These are phyloP conservation scores for Drosophila sp. DNA, from an alignment of 1,140 invertebrate genomes.

Conservation along the genomic window DNA sequence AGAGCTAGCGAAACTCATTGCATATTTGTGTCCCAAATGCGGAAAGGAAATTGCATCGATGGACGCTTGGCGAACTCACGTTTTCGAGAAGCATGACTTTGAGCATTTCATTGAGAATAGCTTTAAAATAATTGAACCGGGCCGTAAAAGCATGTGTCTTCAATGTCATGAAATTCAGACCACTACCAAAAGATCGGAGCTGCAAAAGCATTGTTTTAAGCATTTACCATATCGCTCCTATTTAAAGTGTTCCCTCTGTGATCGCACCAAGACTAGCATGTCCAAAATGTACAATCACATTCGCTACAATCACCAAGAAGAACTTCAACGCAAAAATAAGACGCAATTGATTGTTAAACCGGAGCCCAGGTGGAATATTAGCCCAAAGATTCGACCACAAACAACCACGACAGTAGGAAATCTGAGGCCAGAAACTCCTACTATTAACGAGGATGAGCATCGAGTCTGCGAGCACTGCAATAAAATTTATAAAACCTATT, in stretches of 20 bases:
- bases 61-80: conserved; percentile 66
- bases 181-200: conserved; percentile 49
- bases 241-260: conserved; percentile 68
- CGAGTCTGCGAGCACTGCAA: conserved; percentile 43
- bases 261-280: conserved; percentile 73
- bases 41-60: conserved; percentile 64
- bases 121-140: conserved; percentile 58
- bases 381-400: conserved; percentile 9
- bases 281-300: conserved; percentile 73
- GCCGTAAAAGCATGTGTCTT: conserved; percentile 54
- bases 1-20: conserved; percentile 48
- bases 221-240: conserved; percentile 74
- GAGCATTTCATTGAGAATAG: conserved; percentile 70
- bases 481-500: conserved; percentile 37
- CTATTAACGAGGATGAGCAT: conserved; percentile 1
- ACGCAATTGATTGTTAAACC: conserved; percentile 59
- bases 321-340: conserved; percentile 62
- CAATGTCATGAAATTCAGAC: conserved; percentile 57
- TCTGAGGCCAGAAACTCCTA: neutral
- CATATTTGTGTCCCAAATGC: conserved; percentile 71
- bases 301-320: conserved; percentile 66
- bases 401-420: neutral
- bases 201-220: conserved; percentile 75
- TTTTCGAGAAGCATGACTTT: conserved; percentile 72
- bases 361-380: conserved; percentile 48